phyloP scores from a whole-genome alignment of 1,140 invertebrate genomes.

The Brevipalpus yothersi region DNA sequence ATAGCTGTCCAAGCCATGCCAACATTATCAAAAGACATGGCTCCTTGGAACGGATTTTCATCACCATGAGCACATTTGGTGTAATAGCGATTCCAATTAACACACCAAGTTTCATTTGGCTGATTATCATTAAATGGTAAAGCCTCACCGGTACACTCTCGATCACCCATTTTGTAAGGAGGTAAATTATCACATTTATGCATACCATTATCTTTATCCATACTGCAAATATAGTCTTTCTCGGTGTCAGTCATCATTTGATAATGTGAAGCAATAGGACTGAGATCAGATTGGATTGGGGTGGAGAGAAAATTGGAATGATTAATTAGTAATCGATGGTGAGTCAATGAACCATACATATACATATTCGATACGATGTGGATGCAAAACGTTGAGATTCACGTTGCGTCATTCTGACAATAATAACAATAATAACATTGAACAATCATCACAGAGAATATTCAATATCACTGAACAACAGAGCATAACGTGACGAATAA shows the following conservation, averaged over 20 bases:
- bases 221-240: conserved; percentile 90
- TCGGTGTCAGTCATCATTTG: conserved; percentile 34
- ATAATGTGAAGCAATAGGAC: conserved; percentile 22
- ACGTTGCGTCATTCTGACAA: no score
- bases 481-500: no score
- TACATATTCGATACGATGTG: no score
- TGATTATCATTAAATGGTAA: conserved; percentile 6
- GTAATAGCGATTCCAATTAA: conserved; percentile 99
- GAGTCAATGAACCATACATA: no score
- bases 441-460: no score
- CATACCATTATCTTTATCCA: conserved; percentile 78
- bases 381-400: no score
- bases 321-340: no score
- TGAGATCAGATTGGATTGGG: conserved; percentile 6
- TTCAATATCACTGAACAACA: no score
- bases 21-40: conserved; percentile 98
- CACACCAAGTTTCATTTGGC: conserved; percentile 33
- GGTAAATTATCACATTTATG: conserved; percentile 70
- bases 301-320: background rate
- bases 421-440: no score
- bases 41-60: conserved; percentile 92
- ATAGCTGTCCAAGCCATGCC: conserved; percentile 98
- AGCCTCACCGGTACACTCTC: conserved; percentile 31
- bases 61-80: conserved; percentile 72
- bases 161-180: conserved; percentile 38